A percentile compares a stretch with the other conserved stretches of the same genome.
phyloP scores from a whole-genome alignment of 2,113 vertebrate genomes.

The Dascyllus trimaculatus region DNA sequence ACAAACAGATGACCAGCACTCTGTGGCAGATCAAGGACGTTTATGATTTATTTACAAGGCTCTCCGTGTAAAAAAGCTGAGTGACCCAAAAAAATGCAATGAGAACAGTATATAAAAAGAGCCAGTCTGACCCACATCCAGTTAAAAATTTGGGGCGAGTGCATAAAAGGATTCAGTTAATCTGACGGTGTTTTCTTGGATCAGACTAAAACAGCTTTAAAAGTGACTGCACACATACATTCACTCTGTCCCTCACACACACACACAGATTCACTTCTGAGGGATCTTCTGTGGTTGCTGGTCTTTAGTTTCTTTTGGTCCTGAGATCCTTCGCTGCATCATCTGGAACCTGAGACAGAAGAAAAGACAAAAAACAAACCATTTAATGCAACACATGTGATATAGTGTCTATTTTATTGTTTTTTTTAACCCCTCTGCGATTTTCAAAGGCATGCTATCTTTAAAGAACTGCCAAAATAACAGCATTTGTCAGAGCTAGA shows the following conservation, averaged over 20 bases:
- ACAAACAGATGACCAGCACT: slow-evolving; percentile 42
- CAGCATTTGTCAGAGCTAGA: too few relatives aligned
- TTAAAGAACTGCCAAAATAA: too few relatives aligned
- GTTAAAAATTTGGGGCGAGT: slow-evolving; percentile 50
- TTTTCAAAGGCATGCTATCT: too few relatives aligned
- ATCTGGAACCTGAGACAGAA: slow-evolving; percentile 43
- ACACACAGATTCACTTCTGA: neutral
- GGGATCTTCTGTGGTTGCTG: slow-evolving; percentile 20
- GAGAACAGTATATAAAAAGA: slow-evolving; percentile 77
- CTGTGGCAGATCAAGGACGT: slow-evolving; percentile 41
- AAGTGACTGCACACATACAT: slow-evolving; percentile 8
- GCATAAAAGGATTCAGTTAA: slow-evolving; percentile 56
- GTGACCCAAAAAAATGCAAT: slow-evolving; percentile 76
- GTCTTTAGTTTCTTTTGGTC: slow-evolving; percentile 17
- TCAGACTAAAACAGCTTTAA: slow-evolving; percentile 49
- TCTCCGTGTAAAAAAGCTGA: slow-evolving; percentile 56
- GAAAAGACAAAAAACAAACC: slow-evolving; percentile 29
- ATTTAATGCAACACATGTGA: neutral
- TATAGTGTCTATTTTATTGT: neutral
- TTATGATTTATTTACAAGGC: slow-evolving; percentile 72
- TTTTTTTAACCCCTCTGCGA: too few relatives aligned
- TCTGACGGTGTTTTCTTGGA: slow-evolving; percentile 28
- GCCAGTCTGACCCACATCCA: slow-evolving; percentile 67
- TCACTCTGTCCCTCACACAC: neutral
- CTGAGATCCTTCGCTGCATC: slow-evolving; percentile 13